Conservation (phyloP, 2,797 vertebrate species). For the Eleutherodactylus coqui region DNA sequence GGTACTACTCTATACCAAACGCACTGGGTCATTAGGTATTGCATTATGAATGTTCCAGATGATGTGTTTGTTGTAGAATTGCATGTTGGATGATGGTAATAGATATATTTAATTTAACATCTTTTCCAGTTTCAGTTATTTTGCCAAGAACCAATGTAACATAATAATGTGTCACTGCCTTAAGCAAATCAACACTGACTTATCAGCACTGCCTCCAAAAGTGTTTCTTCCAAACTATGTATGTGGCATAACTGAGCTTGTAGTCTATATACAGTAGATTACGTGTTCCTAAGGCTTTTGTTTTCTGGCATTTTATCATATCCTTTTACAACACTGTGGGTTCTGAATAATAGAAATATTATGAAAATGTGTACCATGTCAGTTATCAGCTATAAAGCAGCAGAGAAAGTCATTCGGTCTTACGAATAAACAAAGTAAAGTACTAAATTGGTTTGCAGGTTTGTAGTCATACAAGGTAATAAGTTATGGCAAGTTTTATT, state of each 20-base stretch:
- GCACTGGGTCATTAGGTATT: constrained; percentile 18
- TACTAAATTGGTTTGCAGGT: no score
- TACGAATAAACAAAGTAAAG: no score
- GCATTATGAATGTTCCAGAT: neutral
- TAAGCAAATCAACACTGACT: neutral
- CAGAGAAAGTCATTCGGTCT: no score
- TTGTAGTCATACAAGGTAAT: no score
- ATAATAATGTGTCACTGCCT: neutral
- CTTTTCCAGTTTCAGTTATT: constrained; percentile 4
- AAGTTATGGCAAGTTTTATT: no score
- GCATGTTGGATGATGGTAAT: neutral
- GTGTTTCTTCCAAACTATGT: neutral
- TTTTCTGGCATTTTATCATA: no score
- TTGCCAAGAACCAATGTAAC: neutral
- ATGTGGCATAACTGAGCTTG: neutral
- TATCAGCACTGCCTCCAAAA: neutral
- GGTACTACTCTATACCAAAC: neutral
- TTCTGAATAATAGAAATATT: no score
- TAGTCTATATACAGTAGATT: neutral
- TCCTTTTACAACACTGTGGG: no score
- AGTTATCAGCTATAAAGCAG: no score
- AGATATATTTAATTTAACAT: constrained; percentile 12
- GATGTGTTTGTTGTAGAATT: neutral
- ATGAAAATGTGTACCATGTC: no score
- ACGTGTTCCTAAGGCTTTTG: neutral